Evolutionary conservation across 2,797 vertebrate genomes (phyloP).

Genomic region (Argentina silus): DNA sequence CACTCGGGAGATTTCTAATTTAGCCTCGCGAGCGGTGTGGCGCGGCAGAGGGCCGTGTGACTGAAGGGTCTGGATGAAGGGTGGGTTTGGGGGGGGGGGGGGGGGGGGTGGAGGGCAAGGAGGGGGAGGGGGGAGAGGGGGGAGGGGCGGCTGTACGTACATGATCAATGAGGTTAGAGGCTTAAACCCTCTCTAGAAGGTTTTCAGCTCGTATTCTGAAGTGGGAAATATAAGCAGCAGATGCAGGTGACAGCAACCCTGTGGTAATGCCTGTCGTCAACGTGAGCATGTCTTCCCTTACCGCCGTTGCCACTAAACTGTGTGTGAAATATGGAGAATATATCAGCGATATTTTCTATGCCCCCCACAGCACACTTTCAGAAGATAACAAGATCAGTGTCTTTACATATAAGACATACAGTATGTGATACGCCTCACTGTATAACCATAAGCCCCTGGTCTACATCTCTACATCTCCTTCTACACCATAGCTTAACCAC

Average conservation of each 20-base stretch:
- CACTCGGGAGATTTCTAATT: conserved; percentile 71
- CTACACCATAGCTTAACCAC: conserved; percentile 49
- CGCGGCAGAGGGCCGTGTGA: conserved; percentile 40
- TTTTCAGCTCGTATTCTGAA: conserved; percentile 32
- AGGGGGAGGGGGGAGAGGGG: neutral
- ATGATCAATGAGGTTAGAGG: conserved; percentile 47
- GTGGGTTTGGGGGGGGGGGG: conserved; percentile 2
- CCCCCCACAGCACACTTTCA: neutral
- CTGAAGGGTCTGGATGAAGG: conserved; percentile 13
- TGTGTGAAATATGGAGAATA: neutral
- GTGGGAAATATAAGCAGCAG: conserved; percentile 21
- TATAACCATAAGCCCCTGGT: conserved; percentile 29
- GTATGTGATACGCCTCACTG: neutral
- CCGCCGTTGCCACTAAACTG: too few relatives aligned
- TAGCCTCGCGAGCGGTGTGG: conserved; percentile 20
- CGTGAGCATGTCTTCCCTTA: too few relatives aligned
- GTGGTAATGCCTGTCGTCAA: too few relatives aligned
- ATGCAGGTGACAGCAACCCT: conserved; percentile 3
- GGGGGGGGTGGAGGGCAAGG: conserved; percentile 16
- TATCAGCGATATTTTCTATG: neutral
- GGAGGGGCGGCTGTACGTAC: conserved; percentile 33
- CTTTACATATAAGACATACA: neutral
- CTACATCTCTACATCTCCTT: conserved; percentile 39
- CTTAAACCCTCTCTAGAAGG: conserved; percentile 32
- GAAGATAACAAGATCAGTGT: conserved; percentile 6